Evolutionary conservation across 2,113 vertebrate genomes (phyloP), one percentile per base, ranked within the genome.

Genomic region (Siniperca knerii): DNA sequence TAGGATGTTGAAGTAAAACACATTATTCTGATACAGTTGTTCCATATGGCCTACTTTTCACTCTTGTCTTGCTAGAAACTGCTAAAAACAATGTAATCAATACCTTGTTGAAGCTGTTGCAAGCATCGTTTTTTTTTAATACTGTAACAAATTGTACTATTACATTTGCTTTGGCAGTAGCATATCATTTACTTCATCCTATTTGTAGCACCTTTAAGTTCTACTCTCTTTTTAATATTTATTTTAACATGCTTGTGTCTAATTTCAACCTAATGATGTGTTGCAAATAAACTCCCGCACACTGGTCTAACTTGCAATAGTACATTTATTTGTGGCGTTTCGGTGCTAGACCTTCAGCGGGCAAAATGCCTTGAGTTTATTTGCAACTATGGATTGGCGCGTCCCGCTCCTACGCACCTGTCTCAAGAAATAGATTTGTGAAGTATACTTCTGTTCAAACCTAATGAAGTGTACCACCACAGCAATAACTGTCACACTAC

Each of bases 401-500:
- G 40, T 40, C 40, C 6, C 40, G 1, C 40, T 40, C 40, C 8
- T 40, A 40, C 8, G 40, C 40, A 40, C 6, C 40, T 40, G 40
- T 40, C 40, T 40, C 40, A 40, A 1, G 40, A 40, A 40, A 40
- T 40, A 40, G 40, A 40, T 8, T 8, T 40, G 40, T 8, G 6
- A 40, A 40, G 40, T 40, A 40, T 40, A 8, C 6, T 40, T 40
- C 40, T 40, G 40, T 40, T 40, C 40, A 40, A 29, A 29, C 29
- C 29, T 29, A 44, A 44, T 9, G 20, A 80, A 64, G 2, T 81
- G 33, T 46, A 42, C 50, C 76, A 78, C 46, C 58, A 84, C 76
- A 90, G 86, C 90, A 93, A 92, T 93, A 91, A 90, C 71, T 55
- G 35, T 85, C 18, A 11, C 29, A 54, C 33, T 69, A 52, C 61